phyloP scores from a whole-genome alignment of 2,797 vertebrate species.

The Menidia menidia region DNA sequence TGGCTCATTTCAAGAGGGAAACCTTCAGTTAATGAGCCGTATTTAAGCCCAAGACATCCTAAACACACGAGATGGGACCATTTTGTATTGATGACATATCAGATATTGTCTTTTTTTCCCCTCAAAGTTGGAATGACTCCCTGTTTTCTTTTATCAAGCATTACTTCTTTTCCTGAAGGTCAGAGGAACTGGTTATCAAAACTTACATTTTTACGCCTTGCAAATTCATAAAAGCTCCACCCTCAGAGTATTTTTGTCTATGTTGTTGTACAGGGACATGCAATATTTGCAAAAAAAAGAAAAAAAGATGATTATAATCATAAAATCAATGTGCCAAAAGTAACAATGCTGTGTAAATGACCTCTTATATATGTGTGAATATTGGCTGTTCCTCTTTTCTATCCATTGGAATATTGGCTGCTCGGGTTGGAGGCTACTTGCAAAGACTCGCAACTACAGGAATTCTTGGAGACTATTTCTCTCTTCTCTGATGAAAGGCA shows the following conservation, averaged over 20 bases:
- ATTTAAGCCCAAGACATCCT: constrained; percentile 87
- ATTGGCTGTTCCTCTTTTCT: constrained; percentile 96
- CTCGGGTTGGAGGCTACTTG: constrained; percentile 90
- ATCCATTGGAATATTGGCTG: constrained; percentile 94
- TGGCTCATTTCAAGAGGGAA: constrained; percentile 90
- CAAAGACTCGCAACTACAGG: constrained; percentile 90
- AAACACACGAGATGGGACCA: constrained; percentile 95
- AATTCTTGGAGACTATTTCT: constrained; percentile 88
- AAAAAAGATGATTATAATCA: constrained; percentile 82
- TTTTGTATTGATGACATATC: constrained; percentile 93
- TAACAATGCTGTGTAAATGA: constrained; percentile 86
- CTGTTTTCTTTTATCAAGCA: constrained; percentile 81
- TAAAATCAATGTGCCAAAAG: constrained; percentile 95
- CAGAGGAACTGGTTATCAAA: constrained; percentile 91
- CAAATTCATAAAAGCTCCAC: constrained; percentile 84
- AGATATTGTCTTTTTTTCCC: constrained; percentile 80
- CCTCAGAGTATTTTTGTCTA: constrained; percentile 86
- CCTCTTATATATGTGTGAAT: constrained; percentile 89
- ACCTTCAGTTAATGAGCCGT: constrained; percentile 81
- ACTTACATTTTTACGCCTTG: constrained; percentile 86
- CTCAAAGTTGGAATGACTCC: constrained; percentile 89
- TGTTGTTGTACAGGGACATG: constrained; percentile 98
- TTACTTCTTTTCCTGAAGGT: constrained; percentile 85
- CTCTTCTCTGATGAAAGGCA: constrained; percentile 89
- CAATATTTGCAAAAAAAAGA: constrained; percentile 90